phyloP scores from a whole-genome alignment of 2,797 vertebrate genomes.

The Dipus sagitta region DNA sequence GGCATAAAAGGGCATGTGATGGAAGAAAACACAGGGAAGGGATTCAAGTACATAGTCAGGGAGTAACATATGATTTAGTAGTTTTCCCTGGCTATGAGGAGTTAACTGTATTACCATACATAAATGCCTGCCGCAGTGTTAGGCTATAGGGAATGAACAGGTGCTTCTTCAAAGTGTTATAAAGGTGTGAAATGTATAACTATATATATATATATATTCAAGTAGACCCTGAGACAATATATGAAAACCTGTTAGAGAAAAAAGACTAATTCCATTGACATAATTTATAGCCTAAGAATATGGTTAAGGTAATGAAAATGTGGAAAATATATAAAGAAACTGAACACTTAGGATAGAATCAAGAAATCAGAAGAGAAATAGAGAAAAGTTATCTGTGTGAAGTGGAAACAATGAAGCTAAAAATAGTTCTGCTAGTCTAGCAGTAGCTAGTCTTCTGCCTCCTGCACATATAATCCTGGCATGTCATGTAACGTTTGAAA shows the following conservation, averaged over 20 bases:
- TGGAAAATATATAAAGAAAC: background rate
- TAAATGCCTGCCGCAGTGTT: background rate
- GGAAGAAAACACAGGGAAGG: background rate
- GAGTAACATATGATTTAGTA: background rate
- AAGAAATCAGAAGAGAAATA: slow-evolving; percentile 16
- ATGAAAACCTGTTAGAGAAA: background rate
- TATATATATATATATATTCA: background rate
- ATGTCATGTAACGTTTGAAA: too few species aligned
- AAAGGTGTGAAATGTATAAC: background rate
- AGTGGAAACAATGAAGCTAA: background rate
- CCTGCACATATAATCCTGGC: too few species aligned
- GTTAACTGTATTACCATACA: background rate
- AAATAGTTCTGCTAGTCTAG: background rate
- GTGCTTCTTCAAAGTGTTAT: background rate
- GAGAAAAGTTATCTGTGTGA: background rate
- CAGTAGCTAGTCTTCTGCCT: too few species aligned
- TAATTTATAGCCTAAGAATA: background rate
- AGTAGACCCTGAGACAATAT: background rate
- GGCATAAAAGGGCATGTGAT: background rate
- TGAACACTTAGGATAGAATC: background rate
- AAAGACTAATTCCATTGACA: background rate
- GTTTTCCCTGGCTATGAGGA: background rate
- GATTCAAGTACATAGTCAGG: background rate
- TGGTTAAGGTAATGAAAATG: slow-evolving; percentile 35
- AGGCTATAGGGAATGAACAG: background rate